Evolutionary conservation across 2,113 vertebrate species (phyloP).

Genomic region (Cyanistes caeruleus): DNA sequence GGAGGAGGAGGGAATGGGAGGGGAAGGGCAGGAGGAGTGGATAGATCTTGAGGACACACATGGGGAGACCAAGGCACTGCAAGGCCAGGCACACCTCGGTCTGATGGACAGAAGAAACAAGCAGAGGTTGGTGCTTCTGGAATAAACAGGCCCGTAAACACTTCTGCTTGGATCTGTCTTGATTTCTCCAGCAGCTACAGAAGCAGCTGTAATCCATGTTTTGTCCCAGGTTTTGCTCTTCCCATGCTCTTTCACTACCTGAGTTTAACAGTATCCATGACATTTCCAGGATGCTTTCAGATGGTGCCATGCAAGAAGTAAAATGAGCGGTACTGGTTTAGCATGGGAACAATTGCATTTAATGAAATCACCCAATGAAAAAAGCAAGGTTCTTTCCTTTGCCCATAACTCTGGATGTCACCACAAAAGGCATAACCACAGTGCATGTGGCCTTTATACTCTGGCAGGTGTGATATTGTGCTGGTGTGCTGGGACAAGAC

Average conservation of each 20-base stretch:
- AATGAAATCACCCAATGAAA: not conserved
- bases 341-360: slow-evolving; percentile 10
- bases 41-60: not conserved
- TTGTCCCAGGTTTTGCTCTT: not conserved
- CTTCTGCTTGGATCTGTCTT: not conserved
- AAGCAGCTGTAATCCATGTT: not conserved
- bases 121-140: not conserved
- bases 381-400: not conserved
- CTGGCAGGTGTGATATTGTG: not conserved
- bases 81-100: accelerated
- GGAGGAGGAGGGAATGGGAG: not conserved
- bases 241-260: not conserved
- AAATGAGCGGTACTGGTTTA: not conserved
- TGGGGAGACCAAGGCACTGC: not conserved
- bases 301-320: not conserved
- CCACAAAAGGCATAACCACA: not conserved
- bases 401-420: not conserved
- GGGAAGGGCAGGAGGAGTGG: not conserved
- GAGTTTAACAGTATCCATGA: not conserved
- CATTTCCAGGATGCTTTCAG: slow-evolving; percentile 24
- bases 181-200: not conserved
- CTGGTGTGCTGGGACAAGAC: not conserved
- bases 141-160: not conserved
- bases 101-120: not conserved
- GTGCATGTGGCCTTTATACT: not conserved